Base-by-base conservation (phyloP, 1,140 invertebrate genomes). In the Sycophila sp. region DNA sequence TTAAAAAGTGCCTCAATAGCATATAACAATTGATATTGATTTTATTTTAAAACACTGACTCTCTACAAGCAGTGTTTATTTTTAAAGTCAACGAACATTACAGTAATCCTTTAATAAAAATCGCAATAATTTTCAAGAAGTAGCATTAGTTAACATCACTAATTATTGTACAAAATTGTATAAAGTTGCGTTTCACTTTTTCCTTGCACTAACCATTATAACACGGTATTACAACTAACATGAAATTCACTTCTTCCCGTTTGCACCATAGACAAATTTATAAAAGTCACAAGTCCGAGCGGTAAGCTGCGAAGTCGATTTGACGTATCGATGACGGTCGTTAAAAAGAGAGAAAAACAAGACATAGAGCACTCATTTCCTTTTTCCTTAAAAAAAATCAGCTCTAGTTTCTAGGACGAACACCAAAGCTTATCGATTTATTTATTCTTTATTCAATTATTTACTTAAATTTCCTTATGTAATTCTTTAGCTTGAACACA, bases 401-500 rank as follows among this genome's bases (percentile, higher is more conserved):
- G 26, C n/a, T 34, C 67, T 62, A 66, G 62, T 69, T 71, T 75
- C 63, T 69, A 67, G 19, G 10, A 74, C 59, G 72, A 78, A 78
- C 66, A 78, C 65, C 71, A 64, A 73, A 77, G 71, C 71, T 63
- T 62, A 63, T 15, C 40, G 4, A 60, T 38, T 68, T 22, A 38
- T n/a, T 24, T 69, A 22, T 15, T 60, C 60, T n/a, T n/a, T n/a
- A n/a, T n/a, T 60, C 34, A 69, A 59, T 49, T 68, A 68, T 59
- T n/a, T 60, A 59, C n/a, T 60, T 69, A 69, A 19, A 69, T 53
- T 68, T 69, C 13, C 26, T 53, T 6, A 60, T 60, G 51, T 60
- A 47, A 38, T 69, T 4, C 51, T 60, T 60, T 7, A 38, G 19
- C 34, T 51, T 85, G 82, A 85, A 84, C 83, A 85, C 82, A 85